A percentile compares a stretch with the other conserved stretches of the same genome.
phyloP scores from a whole-genome alignment of 2,888 invertebrate species.

The Micoletzkya japonica region DNA sequence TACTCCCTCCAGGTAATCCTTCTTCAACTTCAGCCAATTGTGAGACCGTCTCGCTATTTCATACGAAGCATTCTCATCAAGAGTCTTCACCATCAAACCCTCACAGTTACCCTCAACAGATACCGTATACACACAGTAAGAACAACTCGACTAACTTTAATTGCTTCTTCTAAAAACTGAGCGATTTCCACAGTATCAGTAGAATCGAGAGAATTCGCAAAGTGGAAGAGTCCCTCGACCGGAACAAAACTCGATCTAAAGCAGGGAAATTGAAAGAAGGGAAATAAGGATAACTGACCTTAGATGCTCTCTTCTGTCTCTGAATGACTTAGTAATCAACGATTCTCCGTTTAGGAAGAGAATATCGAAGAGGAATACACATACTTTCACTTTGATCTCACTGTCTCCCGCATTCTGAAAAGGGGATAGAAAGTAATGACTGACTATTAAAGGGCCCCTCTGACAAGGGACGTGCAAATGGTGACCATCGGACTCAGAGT shows the following conservation, averaged over 20 bases:
- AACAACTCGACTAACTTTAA: slow-evolving; percentile 69
- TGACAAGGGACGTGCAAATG: neutral
- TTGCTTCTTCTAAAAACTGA: slow-evolving; percentile 87
- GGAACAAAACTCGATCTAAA: slow-evolving; percentile 39
- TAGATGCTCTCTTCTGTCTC: slow-evolving; percentile 72
- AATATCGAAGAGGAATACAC: slow-evolving; percentile 94
- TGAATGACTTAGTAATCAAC: slow-evolving; percentile 79
- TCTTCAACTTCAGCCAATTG: slow-evolving; percentile 81
- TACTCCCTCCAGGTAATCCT: slow-evolving; percentile 93
- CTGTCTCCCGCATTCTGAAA: slow-evolving; percentile 74
- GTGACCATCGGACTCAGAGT: too few species aligned
- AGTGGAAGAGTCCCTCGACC: slow-evolving; percentile 79
- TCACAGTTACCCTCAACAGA: slow-evolving; percentile 82
- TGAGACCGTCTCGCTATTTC: slow-evolving; percentile 93
- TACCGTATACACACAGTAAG: neutral
- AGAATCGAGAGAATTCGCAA: slow-evolving; percentile 83
- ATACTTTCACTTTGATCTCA: slow-evolving; percentile 85
- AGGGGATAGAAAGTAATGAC: neutral
- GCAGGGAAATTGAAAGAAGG: neutral
- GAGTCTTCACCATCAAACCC: slow-evolving; percentile 96
- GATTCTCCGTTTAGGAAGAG: slow-evolving; percentile 86
- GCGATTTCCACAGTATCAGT: slow-evolving; percentile 86
- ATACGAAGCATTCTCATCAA: slow-evolving; percentile 85
- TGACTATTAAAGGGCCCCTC: neutral
- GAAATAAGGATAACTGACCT: slow-evolving; percentile 4